Conservation (phyloP, 2,888 invertebrate genomes). For the Crossocerus cetratus region DNA sequence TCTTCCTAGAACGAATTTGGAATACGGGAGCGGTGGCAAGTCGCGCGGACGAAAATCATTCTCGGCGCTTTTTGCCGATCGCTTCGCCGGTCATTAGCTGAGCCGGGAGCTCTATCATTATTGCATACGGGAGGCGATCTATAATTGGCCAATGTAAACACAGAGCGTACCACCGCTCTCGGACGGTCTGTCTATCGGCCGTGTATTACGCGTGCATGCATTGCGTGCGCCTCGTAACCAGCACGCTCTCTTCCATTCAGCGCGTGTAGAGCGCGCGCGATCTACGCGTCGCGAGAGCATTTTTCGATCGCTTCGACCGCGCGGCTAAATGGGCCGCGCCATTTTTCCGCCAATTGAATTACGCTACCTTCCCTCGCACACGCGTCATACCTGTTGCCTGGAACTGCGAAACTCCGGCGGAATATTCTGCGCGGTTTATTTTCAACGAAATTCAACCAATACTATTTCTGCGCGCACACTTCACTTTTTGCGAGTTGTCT, state of each 20-base stretch:
- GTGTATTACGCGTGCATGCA: conserved; percentile 31
- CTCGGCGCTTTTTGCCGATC: conserved; percentile 47
- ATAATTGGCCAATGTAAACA: conserved; percentile 63
- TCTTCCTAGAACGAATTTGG: not conserved
- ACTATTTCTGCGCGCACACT: too few relatives aligned
- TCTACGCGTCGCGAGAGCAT: not conserved
- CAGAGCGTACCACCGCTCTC: conserved; percentile 27
- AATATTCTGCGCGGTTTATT: too few relatives aligned
- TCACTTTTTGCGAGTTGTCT: too few relatives aligned
- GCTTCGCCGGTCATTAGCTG: conserved; percentile 51
- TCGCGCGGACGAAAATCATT: conserved; percentile 46
- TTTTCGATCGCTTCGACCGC: not conserved
- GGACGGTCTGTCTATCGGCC: conserved; percentile 17
- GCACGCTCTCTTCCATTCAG: conserved; percentile 32
- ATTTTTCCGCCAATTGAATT: conserved; percentile 7
- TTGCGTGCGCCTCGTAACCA: conserved; percentile 38
- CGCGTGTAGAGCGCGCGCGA: not conserved
- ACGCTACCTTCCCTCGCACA: not conserved
- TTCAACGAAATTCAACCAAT: too few relatives aligned
- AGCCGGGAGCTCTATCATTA: conserved; percentile 57
- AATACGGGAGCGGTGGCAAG: not conserved
- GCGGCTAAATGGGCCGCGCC: conserved; percentile 4
- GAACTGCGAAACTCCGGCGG: too few relatives aligned
- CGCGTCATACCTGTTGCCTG: not conserved
- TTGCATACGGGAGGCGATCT: conserved; percentile 56